Evolutionary conservation across 2,113 vertebrate species (phyloP).

Genomic region (Monopterus albus): DNA sequence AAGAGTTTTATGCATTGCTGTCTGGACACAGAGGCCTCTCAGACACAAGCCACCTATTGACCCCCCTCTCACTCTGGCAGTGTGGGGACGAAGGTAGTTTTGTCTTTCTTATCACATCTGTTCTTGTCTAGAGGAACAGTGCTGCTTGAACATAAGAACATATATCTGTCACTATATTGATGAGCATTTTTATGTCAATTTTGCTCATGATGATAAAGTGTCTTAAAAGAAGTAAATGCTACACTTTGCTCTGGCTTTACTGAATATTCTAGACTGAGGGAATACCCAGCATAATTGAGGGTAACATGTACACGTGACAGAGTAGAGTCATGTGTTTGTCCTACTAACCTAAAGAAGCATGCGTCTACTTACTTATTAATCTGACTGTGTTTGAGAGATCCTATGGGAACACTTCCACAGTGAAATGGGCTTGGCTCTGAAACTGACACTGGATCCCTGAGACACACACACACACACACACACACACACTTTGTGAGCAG

Average conservation of each 20-base stretch:
- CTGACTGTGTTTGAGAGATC: conserved; percentile 52
- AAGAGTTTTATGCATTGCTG: conserved; percentile 64
- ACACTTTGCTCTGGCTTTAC: not conserved
- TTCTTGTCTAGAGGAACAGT: not conserved
- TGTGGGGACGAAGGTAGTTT: conserved; percentile 10
- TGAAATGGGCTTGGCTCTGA: conserved; percentile 54
- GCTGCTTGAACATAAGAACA: not conserved
- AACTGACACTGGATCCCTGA: conserved; percentile 65
- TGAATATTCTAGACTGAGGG: not conserved
- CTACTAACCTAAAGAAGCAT: conserved; percentile 62
- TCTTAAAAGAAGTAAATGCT: not conserved
- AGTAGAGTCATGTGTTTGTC: conserved; percentile 44
- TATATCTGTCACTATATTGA: not conserved
- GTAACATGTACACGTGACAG: conserved; percentile 12
- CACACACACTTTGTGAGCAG: conserved; percentile 53
- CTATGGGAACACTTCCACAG: conserved; percentile 59
- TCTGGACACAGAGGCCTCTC: conserved; percentile 63
- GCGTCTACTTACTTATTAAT: conserved; percentile 71
- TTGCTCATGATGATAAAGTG: not conserved
- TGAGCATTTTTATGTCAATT: not conserved
- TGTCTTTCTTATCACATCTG: conserved; percentile 24
- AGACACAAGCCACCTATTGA: conserved; percentile 70
- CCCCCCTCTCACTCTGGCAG: conserved; percentile 36
- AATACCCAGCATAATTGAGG: not conserved
- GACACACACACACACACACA: conserved; percentile 30